Conservation (phyloP, 2,797 vertebrate species). For the Brotula barbata region DNA sequence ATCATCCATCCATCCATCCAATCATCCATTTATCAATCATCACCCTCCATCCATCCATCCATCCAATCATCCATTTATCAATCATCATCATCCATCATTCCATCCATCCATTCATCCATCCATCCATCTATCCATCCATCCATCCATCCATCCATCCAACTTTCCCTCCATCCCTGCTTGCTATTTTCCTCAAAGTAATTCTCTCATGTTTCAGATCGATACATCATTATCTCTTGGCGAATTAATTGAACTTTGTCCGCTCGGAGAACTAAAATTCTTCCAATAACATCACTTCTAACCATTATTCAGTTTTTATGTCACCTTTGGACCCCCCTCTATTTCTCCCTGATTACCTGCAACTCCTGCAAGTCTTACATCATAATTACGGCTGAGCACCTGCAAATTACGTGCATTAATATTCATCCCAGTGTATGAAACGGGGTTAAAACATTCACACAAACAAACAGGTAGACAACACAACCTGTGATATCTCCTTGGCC, state of each 20-base stretch:
- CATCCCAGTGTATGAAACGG: slow-evolving; percentile 56
- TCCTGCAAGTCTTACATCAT: slow-evolving; percentile 61
- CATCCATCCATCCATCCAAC: too few species aligned
- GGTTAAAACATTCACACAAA: slow-evolving; percentile 59
- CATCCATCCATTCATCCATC: background rate
- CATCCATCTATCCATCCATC: background rate
- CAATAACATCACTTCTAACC: slow-evolving; percentile 29
- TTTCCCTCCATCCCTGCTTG: too few species aligned
- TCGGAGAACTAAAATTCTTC: slow-evolving; percentile 14
- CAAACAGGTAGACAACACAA: slow-evolving; percentile 22
- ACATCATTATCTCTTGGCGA: slow-evolving; percentile 45
- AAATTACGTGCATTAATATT: slow-evolving; percentile 73
- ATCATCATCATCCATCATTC: too few species aligned
- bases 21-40: too few species aligned
- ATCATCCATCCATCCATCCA: background rate
- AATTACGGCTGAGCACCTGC: slow-evolving; percentile 60
- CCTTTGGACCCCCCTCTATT: slow-evolving; percentile 42
- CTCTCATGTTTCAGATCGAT: slow-evolving; percentile 47
- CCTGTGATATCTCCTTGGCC: slow-evolving; percentile 3
- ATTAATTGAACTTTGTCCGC: slow-evolving; percentile 34
- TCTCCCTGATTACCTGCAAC: slow-evolving; percentile 52
- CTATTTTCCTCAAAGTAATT: background rate
- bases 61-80: background rate
- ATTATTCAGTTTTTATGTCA: slow-evolving; percentile 38
- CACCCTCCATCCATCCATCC: slow-evolving; percentile 7